Conservation (phyloP, 2,888 invertebrate genomes). For the Sipha maydis region DNA sequence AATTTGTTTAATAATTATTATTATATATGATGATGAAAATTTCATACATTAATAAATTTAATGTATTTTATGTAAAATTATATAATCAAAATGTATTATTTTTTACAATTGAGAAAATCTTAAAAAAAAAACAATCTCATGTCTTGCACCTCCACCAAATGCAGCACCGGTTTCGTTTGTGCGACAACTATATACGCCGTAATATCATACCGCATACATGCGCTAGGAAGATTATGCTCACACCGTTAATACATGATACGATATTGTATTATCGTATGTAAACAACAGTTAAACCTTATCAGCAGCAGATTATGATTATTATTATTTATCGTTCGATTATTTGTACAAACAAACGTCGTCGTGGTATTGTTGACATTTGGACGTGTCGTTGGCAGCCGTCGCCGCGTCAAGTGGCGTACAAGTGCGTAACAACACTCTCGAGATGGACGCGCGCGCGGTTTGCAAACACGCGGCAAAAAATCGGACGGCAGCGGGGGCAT, state of each 20-base stretch:
- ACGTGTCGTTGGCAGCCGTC: conserved; percentile 14
- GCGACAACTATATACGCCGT: no score
- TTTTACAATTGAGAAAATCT: no score
- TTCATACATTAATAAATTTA: no score
- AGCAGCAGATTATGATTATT: conserved; percentile 20
- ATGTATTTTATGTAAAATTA: no score
- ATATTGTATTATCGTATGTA: conserved; percentile 13
- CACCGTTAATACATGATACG: not conserved
- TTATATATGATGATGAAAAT: no score
- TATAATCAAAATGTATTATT: no score
- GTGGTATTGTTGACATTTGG: conserved; percentile 38
- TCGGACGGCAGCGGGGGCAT: not conserved
- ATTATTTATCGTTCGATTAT: conserved; percentile 34
- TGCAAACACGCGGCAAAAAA: not conserved
- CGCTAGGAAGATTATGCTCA: not conserved
- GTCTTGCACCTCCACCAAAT: no score
- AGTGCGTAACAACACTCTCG: conserved; percentile 6
- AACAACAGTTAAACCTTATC: conserved; percentile 25
- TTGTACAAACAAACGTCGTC: conserved; percentile 29
- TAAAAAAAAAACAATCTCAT: no score
- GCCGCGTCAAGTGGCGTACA: conserved; percentile 27
- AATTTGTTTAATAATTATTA: no score
- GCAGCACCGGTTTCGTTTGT: no score
- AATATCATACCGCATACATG: no score
- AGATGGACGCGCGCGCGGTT: not conserved